A percentile compares a stretch with the other conserved stretches of the same genome.
Evolutionary conservation across 2,113 vertebrate species (phyloP).

Genomic region (Hemicordylus capensis): DNA sequence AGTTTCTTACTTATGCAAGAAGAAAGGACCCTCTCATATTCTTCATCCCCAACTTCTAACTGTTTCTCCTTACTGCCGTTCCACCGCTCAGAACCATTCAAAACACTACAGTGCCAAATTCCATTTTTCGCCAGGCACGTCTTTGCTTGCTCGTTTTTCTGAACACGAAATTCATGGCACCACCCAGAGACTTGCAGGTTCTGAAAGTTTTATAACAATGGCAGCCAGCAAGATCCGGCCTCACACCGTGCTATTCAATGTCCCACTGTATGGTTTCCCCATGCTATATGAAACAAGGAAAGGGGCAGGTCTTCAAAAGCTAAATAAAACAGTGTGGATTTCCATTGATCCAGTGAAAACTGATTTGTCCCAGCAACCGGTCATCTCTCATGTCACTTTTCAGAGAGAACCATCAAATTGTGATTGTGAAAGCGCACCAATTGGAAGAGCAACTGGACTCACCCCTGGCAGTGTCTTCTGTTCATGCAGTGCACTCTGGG

Average conservation of each 20-base stretch:
- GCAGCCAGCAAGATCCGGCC: not conserved
- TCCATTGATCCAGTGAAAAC: constrained; percentile 10
- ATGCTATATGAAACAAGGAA: not conserved
- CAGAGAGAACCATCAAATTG: not conserved
- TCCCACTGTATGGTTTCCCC: not conserved
- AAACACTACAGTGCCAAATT: constrained; percentile 56
- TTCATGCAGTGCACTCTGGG: constrained; percentile 85
- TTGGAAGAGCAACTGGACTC: constrained; percentile 59
- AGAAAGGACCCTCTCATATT: constrained; percentile 40
- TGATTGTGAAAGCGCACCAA: not conserved
- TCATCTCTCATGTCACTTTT: not conserved
- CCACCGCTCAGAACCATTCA: constrained; percentile 54
- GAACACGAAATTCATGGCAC: not conserved
- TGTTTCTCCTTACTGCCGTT: constrained; percentile 52
- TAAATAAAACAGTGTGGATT: rapidly evolving
- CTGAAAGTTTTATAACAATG: not conserved
- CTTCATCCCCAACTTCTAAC: constrained; percentile 21
- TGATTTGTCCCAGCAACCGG: constrained; percentile 28
- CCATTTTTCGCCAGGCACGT: constrained; percentile 50
- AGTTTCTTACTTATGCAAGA: constrained; percentile 59
- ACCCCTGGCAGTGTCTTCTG: constrained; percentile 87
- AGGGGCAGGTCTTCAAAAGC: not conserved
- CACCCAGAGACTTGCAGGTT: not conserved
- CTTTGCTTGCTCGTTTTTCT: constrained; percentile 13
- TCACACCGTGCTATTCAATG: not conserved